Conservation (phyloP, 30 jellyfish, hydroid and myxozoan genomes). For the Hydra vulgaris region DNA sequence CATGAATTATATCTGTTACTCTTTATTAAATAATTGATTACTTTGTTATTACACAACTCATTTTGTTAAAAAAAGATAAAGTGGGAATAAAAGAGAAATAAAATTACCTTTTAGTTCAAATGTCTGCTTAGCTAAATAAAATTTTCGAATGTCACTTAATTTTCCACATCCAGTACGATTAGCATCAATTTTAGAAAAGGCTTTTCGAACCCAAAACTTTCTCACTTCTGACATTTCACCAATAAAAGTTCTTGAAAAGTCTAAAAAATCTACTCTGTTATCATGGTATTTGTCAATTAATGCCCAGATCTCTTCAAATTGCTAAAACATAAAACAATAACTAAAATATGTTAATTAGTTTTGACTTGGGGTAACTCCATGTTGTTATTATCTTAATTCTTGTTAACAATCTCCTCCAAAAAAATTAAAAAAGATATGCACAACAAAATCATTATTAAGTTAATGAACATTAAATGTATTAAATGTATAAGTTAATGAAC, state of each 20-base stretch:
- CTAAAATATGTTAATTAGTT: background rate
- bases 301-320: slow-evolving; percentile 43
- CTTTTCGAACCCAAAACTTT: slow-evolving; percentile 58
- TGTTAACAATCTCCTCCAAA: too few relatives aligned
- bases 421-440: too few relatives aligned
- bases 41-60: background rate
- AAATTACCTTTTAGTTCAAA: slow-evolving; percentile 41
- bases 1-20: too few relatives aligned
- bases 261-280: slow-evolving; percentile 50
- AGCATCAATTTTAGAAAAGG: slow-evolving; percentile 52
- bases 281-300: slow-evolving; percentile 32
- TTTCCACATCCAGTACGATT: slow-evolving; percentile 41
- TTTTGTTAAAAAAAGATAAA: background rate
- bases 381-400: too few relatives aligned
- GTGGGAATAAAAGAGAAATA: background rate
- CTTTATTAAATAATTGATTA: too few relatives aligned
- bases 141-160: slow-evolving; percentile 32
- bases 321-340: slow-evolving; percentile 16
- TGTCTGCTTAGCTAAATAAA: slow-evolving; percentile 56
- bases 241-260: slow-evolving; percentile 36
- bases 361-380: too few relatives aligned
- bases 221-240: slow-evolving; percentile 69
- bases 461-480: too few relatives aligned
- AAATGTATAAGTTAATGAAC: too few relatives aligned
- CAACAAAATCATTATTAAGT: too few relatives aligned